phyloP scores from a whole-genome alignment of 2,797 vertebrate genomes.

The Phoebastria nigripes region DNA sequence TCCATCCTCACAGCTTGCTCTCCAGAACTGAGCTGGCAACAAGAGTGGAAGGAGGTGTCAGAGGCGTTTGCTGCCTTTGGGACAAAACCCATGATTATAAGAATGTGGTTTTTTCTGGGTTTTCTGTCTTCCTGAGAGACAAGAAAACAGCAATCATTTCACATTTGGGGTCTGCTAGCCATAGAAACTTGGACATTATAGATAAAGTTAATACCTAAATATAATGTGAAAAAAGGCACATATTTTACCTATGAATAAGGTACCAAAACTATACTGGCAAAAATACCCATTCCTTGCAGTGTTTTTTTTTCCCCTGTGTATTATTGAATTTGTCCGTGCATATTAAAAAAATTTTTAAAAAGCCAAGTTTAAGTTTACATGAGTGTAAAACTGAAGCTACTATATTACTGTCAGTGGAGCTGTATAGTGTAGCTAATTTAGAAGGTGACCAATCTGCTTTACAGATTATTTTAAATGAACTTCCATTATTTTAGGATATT shows the following conservation, averaged over 20 bases:
- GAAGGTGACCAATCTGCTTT: background rate
- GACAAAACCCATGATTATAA: background rate
- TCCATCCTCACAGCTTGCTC: background rate
- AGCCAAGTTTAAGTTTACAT: background rate
- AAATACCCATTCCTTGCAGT: background rate
- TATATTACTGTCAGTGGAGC: background rate
- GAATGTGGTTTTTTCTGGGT: background rate
- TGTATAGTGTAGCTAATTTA: background rate
- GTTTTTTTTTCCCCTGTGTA: fast-evolving
- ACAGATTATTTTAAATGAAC: background rate
- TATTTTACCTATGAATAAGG: background rate
- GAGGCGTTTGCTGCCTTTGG: background rate
- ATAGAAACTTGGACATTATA: background rate
- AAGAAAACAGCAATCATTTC: background rate
- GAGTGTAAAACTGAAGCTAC: background rate
- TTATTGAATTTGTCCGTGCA: background rate
- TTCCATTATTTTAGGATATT: background rate
- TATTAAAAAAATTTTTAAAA: background rate
- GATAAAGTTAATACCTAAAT: background rate
- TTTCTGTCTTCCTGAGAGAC: background rate
- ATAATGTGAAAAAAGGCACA: background rate
- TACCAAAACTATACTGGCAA: background rate
- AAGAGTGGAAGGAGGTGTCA: background rate
- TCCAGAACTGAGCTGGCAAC: background rate
- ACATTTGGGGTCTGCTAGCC: background rate